Conservation (phyloP, 2,113 vertebrate species). For the Gulo gulo region DNA sequence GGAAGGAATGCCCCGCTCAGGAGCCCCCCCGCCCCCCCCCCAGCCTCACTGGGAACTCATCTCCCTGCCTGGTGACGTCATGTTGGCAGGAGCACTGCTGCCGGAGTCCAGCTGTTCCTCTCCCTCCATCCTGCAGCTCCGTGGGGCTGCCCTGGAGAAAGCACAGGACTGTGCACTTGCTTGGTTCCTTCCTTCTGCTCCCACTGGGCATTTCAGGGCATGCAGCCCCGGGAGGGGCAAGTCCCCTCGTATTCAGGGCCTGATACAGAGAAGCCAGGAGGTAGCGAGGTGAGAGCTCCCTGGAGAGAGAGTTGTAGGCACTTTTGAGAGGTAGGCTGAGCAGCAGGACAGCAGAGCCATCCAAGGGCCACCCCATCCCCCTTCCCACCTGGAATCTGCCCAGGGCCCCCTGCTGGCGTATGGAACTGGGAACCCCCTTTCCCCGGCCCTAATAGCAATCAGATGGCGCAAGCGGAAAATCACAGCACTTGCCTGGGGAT, state of each 20-base stretch:
- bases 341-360: not conserved
- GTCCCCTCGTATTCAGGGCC: not conserved
- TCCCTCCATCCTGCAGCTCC: not conserved
- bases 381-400: not conserved
- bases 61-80: conserved; percentile 50
- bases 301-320: fast-evolving
- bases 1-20: conserved; percentile 65
- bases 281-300: fast-evolving
- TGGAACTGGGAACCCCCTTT: conserved; percentile 51
- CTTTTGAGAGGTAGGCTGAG: not conserved
- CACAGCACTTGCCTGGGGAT: not conserved
- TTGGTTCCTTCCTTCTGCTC: not conserved
- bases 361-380: not conserved
- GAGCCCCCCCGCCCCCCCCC: not conserved
- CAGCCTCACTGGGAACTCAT: conserved; percentile 46
- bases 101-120: conserved; percentile 49
- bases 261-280: not conserved
- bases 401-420: not conserved
- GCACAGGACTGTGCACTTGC: not conserved
- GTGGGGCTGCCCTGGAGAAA: not conserved
- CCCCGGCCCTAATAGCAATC: conserved; percentile 44
- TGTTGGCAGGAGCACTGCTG: conserved; percentile 51
- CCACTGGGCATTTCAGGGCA: not conserved
- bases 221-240: not conserved
- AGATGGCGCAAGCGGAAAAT: conserved; percentile 68